Conservation (phyloP, 2,888 invertebrate genomes). For the Orchesella flavescens region DNA sequence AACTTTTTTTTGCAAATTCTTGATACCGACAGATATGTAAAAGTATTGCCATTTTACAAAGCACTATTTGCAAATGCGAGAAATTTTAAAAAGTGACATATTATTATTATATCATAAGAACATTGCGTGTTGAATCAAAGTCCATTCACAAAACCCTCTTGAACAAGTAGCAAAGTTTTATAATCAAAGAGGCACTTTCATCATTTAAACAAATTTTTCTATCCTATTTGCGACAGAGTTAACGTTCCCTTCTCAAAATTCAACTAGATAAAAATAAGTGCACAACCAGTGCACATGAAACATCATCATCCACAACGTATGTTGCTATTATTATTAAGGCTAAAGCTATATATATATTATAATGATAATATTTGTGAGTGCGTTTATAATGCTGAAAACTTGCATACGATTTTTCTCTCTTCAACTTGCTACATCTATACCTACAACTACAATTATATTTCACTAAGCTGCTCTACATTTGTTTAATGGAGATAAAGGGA, state of each 20-base stretch:
- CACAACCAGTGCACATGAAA: background rate
- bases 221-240: no score
- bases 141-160: no score
- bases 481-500: background rate
- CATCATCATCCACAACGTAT: background rate
- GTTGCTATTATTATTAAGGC: background rate
- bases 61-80: slow-evolving; percentile 49
- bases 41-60: slow-evolving; percentile 62
- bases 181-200: slow-evolving; percentile 5
- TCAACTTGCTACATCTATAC: no score
- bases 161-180: background rate
- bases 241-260: background rate
- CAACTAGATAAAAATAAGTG: background rate
- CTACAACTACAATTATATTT: background rate
- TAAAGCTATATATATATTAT: background rate
- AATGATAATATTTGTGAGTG: background rate
- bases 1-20: no score
- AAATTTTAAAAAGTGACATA: background rate
- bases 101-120: no score
- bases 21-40: slow-evolving; percentile 46
- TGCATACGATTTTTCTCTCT: no score
- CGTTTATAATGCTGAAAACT: background rate
- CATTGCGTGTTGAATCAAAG: no score
- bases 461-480: background rate
- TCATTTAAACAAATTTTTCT: background rate